Percentiles rank a stretch among this genome's conserved stretches.
Conservation (phyloP, 2,797 vertebrate genomes). For the Percopsis omiscomaycus region DNA sequence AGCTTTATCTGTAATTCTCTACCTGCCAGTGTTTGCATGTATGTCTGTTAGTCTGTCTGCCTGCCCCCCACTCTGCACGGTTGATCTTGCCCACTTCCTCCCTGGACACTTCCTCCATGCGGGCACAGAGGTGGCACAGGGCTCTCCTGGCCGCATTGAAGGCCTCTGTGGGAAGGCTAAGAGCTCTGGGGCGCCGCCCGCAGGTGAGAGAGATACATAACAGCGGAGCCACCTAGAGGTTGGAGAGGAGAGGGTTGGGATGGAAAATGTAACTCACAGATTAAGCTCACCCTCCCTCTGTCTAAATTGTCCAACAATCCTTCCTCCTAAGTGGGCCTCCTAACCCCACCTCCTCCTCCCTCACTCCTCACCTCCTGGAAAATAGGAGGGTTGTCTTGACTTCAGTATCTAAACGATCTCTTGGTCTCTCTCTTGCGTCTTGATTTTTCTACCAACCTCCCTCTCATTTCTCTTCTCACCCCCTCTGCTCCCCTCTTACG, state of each 20-base stretch:
- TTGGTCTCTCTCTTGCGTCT: background rate
- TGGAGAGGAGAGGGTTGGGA: background rate
- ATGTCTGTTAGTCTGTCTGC: background rate
- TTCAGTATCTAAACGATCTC: constrained; percentile 24
- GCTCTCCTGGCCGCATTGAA: constrained; percentile 58
- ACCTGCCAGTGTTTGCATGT: background rate
- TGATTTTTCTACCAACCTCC: background rate
- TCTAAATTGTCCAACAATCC: constrained; percentile 9
- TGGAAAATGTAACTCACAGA: constrained; percentile 21
- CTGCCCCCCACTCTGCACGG: constrained; percentile 41
- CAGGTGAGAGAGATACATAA: background rate
- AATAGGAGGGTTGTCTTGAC: constrained; percentile 13
- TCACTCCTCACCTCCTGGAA: constrained; percentile 32
- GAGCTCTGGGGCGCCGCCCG: constrained; percentile 61
- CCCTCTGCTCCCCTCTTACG: background rate
- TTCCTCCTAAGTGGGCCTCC: background rate
- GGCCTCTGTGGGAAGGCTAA: constrained; percentile 45
- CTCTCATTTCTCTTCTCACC: background rate
- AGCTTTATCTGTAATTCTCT: background rate
- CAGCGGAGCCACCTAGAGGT: constrained; percentile 6
- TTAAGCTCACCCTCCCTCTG: constrained; percentile 2
- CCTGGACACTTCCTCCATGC: constrained; percentile 66
- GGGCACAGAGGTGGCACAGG: constrained; percentile 62
- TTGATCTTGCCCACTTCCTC: constrained; percentile 70
- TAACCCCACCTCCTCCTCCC: background rate